Base-by-base conservation (phyloP, 2,113 vertebrate genomes). In the Leptosomus discolor region DNA sequence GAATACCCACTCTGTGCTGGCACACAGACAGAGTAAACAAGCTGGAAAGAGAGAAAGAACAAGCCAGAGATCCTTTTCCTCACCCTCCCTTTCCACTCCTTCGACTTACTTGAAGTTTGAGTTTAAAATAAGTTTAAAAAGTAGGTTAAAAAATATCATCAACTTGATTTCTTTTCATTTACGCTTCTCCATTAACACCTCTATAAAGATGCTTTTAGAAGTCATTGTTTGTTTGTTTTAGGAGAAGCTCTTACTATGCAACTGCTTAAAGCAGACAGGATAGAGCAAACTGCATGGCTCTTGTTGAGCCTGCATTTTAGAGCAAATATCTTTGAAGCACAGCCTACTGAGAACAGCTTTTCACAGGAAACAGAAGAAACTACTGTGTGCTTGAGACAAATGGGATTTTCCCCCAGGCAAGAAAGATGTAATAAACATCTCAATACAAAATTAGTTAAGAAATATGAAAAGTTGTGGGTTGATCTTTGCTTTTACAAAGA, bases 301-400 rank as follows among this genome's bases (percentile, higher is more conserved):
- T 90, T 95, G 81, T 88, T 70, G 37, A 88, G 91, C 53, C 81
- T 92, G 74, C 74, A 36, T 94, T 91, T 94, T 30, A 76, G 54
- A 94, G 84, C 57, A 93, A 96, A 39, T 57, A 51, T 80, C 89
- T 94, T 63, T 91, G 74, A 95, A 95, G 92, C 74, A 82, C 63
- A 96, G 70, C 67, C 89, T 81, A 95, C 89, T 91, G 89, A 82
- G 90, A 91, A 71, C 76, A 79, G 92, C 29, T 91, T 92, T 82
- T 85, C 89, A 95, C 63, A 93, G 81, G 81, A 96, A 96, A 92
- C 77, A 96, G 92, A 94, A 94, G 87, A 94, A 95, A 93, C 56
- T 76, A 94, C 90, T 90, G 87, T 46, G 85, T 15, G 7, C 70
- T 91, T 0, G 0, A 94, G 74, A 96, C 65, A 95, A 95, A 95